Base-by-base conservation (phyloP, 2,888 invertebrate genomes). In the Tetragnatha montana region DNA sequence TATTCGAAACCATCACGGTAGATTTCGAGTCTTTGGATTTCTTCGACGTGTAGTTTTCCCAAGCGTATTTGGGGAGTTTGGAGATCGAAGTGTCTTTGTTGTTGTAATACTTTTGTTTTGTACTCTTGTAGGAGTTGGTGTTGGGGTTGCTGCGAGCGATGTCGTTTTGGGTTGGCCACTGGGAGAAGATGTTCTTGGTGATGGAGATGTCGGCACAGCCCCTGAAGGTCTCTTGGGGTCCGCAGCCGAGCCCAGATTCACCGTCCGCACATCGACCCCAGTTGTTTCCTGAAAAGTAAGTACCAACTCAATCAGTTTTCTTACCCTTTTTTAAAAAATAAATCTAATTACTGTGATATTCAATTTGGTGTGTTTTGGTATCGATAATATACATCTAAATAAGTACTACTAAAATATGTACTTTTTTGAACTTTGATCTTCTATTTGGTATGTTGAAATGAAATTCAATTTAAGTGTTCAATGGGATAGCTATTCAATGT, bases 161-260 rank as follows among this genome's bases (percentile, higher is more conserved):
- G 47, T 89, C 85, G n/a, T 84, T 89, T 75, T 78, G 79, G 50
- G n/a, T 85, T 14, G 85, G 71, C 14, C 51, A 49, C 17, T 50
- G 47, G 35, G 83, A 69, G n/a, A 17, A 76, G 7, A 68, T 22
- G 22, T n/a, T 69, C 21, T 60, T 74, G 7, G 68, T 95, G 70
- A 98, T 96, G 86, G 95, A 96, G 88, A 98, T 95, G 93, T 97
- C 97, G 0, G 97, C 96, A 92, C 97, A 97, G 0, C 96, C 96
- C 22, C 97, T 95, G 92, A 97, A 97, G 93, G 97, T 97, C 93
- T 97, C 97, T 93, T 97, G 97, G 0, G 96, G 96, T 0, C 97
- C 97, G 93, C 97, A 97, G 0, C 97, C 97, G 0, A 97, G 96
- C 0, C 96, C 96, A 60, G 96, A 96, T 78, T 95, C 97, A 74